A percentile compares a stretch with the other conserved stretches of the same genome.
Conservation (phyloP, 1,140 invertebrate species). For the Drosophila parvula region DNA sequence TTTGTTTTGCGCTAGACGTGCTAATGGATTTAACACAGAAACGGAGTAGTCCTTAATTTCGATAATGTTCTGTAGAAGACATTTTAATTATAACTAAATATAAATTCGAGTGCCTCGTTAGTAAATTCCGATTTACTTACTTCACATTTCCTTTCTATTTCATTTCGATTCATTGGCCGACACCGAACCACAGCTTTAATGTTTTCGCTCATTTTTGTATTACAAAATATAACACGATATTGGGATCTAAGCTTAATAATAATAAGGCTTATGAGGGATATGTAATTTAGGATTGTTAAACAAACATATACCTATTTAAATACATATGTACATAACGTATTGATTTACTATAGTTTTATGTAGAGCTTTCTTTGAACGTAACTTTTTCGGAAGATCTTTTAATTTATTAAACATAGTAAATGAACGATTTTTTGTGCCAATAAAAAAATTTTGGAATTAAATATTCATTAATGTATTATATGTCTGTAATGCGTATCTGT, state of each 20-base stretch:
- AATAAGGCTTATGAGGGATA: neutral
- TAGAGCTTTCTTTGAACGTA: neutral
- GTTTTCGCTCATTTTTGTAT: conserved; percentile 88
- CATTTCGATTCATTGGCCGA: conserved; percentile 93
- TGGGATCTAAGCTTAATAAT: neutral
- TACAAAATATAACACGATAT: neutral
- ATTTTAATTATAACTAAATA: neutral
- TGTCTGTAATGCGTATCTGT: neutral
- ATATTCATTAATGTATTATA: neutral
- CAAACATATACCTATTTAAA: neutral
- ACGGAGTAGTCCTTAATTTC: conserved; percentile 87
- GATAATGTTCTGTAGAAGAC: conserved; percentile 87
- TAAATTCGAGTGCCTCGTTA: neutral
- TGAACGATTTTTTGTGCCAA: neutral
- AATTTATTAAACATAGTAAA: neutral
- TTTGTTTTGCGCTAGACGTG: conserved; percentile 86
- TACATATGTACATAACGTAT: neutral
- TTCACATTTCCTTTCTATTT: conserved; percentile 89
- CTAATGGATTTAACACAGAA: conserved; percentile 84
- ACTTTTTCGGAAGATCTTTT: neutral
- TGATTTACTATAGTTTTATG: neutral
- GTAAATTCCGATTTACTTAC: conserved; percentile 62
- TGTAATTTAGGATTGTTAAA: no score
- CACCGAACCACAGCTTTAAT: conserved; percentile 96
- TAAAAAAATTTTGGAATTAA: neutral